A percentile compares a stretch with the other conserved stretches of the same genome.
Conservation (phyloP, 1,140 invertebrate species). For the Phortica variegata region DNA sequence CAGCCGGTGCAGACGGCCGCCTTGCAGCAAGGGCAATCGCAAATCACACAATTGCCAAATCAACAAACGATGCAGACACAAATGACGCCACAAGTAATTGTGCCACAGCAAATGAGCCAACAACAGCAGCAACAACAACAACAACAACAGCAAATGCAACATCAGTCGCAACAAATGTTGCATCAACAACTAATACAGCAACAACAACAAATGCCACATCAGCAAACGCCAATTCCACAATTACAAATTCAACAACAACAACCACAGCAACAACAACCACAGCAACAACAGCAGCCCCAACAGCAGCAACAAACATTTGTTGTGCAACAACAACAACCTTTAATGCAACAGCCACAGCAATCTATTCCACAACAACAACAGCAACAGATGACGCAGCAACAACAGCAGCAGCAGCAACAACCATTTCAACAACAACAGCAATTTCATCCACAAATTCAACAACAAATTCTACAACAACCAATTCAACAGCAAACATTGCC, state of each 20-base stretch:
- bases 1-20: conserved; percentile 9
- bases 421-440: conserved; percentile 23
- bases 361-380: conserved; percentile 21
- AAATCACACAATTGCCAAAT: conserved; percentile 11
- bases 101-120: conserved; percentile 17
- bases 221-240: conserved; percentile 8
- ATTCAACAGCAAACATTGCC: conserved; percentile 18
- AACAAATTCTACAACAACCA: conserved; percentile 33
- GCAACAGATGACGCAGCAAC: conserved; percentile 15
- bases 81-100: conserved; percentile 19
- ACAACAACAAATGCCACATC: conserved; percentile 20
- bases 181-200: conserved; percentile 30
- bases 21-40: conserved; percentile 12
- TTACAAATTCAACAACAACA: background rate
- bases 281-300: conserved; percentile 20
- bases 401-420: conserved; percentile 25
- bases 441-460: conserved; percentile 28
- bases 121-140: conserved; percentile 5
- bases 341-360: conserved; percentile 15
- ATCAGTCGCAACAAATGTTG: conserved; percentile 10
- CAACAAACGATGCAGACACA: conserved; percentile 1
- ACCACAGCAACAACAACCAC: conserved; percentile 19
- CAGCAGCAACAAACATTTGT: conserved; percentile 18
- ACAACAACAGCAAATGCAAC: conserved; percentile 4
- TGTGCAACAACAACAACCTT: background rate